Base-by-base conservation (phyloP, 2,797 vertebrate species). In the Carapus acus region DNA sequence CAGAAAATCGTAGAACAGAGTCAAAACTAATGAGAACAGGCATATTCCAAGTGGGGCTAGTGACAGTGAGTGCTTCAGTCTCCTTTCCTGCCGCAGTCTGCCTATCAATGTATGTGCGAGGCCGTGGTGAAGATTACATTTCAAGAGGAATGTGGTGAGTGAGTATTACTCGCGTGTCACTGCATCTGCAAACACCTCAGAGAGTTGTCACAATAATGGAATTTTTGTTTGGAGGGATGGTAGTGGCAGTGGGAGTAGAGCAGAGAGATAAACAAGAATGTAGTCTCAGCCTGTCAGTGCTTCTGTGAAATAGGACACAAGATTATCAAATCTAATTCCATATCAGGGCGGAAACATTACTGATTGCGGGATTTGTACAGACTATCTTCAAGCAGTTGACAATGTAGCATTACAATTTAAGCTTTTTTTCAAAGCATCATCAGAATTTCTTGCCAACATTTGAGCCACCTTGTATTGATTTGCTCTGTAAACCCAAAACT, bases 131-230 rank as follows among this genome's bases (percentile, higher is more conserved):
- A 81, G 80, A 85, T 84, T 83, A 85, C 75, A 74, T 81, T 86
- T 81, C 74, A 81, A 81, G 78, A 80, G 78, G 78, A 81, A 79
- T 71, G 65, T 36, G 27, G 67, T 69, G 79, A 81, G 69, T 77
- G 75, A 74, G 76, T 80, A 77, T 80, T 80, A 83, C 79, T 84
- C 62, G 63, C 70, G 74, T 81, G 79, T 80, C 81, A 81, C 68
- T 70, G 80, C 77, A 58, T 86, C 76, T 71, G 74, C 79, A 84
- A 83, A 84, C 79, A 85, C 78, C 82, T 82, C 81, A 69, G 82
- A 84, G 78, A 79, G 51, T 77, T 82, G 84, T 83, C 81, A 84
- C 74, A 79, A 80, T 83, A 85, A 85, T 83, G 74, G 72, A 73
- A 77, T 84, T 84, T 81, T 77, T 80, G 74, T 83, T 80, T 83